A percentile compares a stretch with the other conserved stretches of the same genome.
phyloP scores from a whole-genome alignment of 2,888 invertebrate species.

The Gymnoscelis rufifasciata region DNA sequence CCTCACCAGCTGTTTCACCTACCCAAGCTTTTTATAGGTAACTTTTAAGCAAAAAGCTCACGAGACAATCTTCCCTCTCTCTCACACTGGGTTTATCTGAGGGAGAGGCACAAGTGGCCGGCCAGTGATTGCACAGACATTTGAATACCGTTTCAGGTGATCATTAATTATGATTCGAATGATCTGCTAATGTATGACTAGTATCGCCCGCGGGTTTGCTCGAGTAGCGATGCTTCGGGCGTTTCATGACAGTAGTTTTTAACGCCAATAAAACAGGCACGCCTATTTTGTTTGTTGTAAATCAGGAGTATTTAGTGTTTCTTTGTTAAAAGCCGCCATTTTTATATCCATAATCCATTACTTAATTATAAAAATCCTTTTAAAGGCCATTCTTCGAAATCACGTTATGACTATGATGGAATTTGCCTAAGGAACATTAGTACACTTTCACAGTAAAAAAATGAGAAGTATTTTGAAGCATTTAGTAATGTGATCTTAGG shows the following conservation, averaged over 20 bases:
- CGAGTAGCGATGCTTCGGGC: neutral
- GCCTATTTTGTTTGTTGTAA: too few relatives aligned
- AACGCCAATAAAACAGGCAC: too few relatives aligned
- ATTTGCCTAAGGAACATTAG: too few relatives aligned
- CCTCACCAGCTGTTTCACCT: constrained; percentile 5
- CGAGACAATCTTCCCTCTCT: constrained; percentile 19
- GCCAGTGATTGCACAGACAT: constrained; percentile 47
- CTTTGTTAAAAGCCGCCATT: too few relatives aligned
- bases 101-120: constrained; percentile 21
- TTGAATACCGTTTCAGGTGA: constrained; percentile 39
- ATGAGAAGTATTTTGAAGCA: too few relatives aligned
- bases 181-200: constrained; percentile 1
- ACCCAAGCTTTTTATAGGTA: constrained; percentile 20
- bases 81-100: constrained; percentile 6
- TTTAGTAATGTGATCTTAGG: too few relatives aligned
- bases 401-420: too few relatives aligned
- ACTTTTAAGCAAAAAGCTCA: constrained; percentile 32
- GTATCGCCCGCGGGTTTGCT: neutral
- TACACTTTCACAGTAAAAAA: too few relatives aligned
- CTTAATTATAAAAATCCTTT: too few relatives aligned
- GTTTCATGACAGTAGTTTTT: neutral
- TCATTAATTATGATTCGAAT: constrained; percentile 31
- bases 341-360: too few relatives aligned
- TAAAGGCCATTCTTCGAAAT: too few relatives aligned
- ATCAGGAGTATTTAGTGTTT: too few relatives aligned